Conservation (phyloP, 2,888 invertebrate species). For the Caenorhabditis sp. region DNA sequence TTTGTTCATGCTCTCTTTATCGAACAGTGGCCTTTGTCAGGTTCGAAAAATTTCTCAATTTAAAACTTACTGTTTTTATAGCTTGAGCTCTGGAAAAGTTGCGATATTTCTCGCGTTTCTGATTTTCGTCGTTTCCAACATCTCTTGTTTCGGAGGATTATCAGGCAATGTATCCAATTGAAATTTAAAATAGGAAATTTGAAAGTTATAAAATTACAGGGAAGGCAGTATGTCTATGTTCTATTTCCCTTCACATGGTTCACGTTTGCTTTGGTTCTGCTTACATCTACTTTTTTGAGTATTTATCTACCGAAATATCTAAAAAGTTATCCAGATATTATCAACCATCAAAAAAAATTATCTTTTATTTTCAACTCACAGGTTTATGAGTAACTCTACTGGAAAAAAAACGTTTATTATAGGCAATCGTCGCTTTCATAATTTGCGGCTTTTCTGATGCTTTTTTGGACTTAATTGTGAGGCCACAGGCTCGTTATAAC, state of each 20-base stretch:
- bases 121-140: conserved; percentile 4
- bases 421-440: conserved; percentile 1
- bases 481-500: not conserved
- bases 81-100: conserved; percentile 3
- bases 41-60: not conserved
- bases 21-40: conserved; percentile 4
- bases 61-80: not conserved
- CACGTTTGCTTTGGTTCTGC: not conserved
- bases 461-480: conserved; percentile 2
- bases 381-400: too few species aligned
- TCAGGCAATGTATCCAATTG: not conserved
- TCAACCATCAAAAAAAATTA: not conserved
- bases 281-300: not conserved
- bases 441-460: conserved; percentile 17
- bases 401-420: not conserved
- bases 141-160: not conserved
- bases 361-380: not conserved
- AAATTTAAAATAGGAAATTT: too few species aligned
- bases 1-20: conserved; percentile 2
- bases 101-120: conserved; percentile 1
- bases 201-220: not conserved
- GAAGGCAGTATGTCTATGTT: not conserved
- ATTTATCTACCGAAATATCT: not conserved
- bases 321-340: not conserved
- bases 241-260: not conserved